Conservation (phyloP, 2,888 invertebrate genomes). For the Agriopis leucophaearia region DNA sequence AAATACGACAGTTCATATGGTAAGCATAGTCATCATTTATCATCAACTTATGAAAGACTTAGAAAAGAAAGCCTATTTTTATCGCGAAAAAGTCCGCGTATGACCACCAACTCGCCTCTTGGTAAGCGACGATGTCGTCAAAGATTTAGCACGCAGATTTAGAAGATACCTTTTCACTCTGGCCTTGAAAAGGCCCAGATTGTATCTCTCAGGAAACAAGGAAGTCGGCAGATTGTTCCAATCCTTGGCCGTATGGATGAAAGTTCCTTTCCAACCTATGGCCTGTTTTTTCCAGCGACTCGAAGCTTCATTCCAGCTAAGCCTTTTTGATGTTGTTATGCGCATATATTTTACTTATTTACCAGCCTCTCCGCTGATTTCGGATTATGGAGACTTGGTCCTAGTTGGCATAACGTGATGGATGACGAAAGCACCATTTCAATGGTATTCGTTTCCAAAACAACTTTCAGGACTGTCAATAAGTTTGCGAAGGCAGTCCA, state of each 20-base stretch:
- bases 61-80: too few relatives aligned
- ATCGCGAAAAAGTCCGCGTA: too few relatives aligned
- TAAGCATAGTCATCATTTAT: not conserved
- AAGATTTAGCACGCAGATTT: too few relatives aligned
- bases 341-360: conserved; percentile 25
- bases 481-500: conserved; percentile 28
- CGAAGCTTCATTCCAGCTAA: conserved; percentile 1
- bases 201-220: too few relatives aligned
- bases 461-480: conserved; percentile 20
- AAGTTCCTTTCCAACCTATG: too few relatives aligned
- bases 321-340: conserved; percentile 17
- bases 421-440: conserved; percentile 13
- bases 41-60: not conserved
- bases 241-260: too few relatives aligned
- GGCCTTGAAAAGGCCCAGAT: too few relatives aligned
- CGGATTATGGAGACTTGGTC: conserved; percentile 9
- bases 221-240: too few relatives aligned
- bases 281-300: not conserved
- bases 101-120: too few relatives aligned
- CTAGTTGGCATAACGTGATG: conserved; percentile 25
- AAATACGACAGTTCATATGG: not conserved
- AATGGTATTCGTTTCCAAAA: conserved; percentile 26
- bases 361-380: conserved; percentile 12
- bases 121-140: too few relatives aligned
- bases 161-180: too few relatives aligned